These are phyloP conservation scores for Aplysina aerophoba DNA, from an alignment of 37 sponge, comb jelly and placozoan genomes.

Conservation along the genomic window DNA sequence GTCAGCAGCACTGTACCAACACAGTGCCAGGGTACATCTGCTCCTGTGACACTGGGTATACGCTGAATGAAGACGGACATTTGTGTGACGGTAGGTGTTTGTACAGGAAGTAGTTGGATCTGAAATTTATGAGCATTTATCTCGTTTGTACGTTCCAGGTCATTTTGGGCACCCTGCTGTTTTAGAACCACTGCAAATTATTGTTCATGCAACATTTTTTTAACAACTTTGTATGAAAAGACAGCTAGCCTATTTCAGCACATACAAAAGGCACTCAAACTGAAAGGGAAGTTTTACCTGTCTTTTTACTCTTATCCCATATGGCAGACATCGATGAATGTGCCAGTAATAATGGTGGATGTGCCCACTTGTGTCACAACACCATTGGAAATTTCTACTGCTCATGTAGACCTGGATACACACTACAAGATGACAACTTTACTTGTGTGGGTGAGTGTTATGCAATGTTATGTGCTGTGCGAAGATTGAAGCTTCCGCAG, in stretches of 20 bases:
- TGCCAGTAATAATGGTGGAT: background rate
- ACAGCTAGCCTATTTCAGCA: too few relatives aligned
- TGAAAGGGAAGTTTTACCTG: background rate
- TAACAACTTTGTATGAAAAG: too few relatives aligned
- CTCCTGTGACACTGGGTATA: background rate
- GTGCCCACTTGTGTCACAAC: background rate
- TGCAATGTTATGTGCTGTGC: background rate
- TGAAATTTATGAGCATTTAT: background rate
- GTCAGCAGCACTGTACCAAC: constrained; percentile 30
- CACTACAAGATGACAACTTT: background rate
- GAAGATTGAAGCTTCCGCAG: too few relatives aligned
- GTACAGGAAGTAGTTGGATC: too few relatives aligned
- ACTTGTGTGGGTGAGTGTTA: constrained; percentile 10
- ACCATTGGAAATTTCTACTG: constrained; percentile 1
- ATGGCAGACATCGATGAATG: background rate
- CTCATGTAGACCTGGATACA: constrained; percentile 15
- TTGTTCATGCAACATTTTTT: too few relatives aligned
- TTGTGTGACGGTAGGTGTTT: background rate
- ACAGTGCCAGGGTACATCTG: constrained; percentile 5
- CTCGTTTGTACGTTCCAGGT: background rate
- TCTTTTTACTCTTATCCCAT: too few relatives aligned
- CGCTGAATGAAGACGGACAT: background rate
- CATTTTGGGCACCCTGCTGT: too few relatives aligned
- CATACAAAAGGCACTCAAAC: too few relatives aligned
- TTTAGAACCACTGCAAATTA: too few relatives aligned